Base-by-base conservation (phyloP, 2,888 invertebrate species). In the Drosophila pegasa region DNA sequence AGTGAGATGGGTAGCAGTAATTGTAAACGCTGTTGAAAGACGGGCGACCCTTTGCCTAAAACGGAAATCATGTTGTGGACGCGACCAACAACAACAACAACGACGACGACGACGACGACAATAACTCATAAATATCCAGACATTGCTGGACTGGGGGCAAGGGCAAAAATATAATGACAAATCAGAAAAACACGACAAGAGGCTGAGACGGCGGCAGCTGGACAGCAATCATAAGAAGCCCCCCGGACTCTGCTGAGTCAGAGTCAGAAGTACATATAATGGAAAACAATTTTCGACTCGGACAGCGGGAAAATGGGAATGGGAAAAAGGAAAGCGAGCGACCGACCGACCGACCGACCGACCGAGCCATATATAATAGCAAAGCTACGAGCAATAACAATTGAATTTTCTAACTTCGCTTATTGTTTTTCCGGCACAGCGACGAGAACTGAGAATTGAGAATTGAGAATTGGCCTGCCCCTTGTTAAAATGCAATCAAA, bases 401-500 rank as follows among this genome's bases (percentile, higher is more conserved):
- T 87, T 87, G 87, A 87, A 85, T 85, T 87, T 85, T 78, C 85
- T 83, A 85, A 83, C 66, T 85, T 77, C 73, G 82, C 86, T 83
- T 82, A 87, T 82, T 82, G 82, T 87, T 82, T 82, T 81, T 81
- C 68, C 81, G 76, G 61, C 66, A 60, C 52, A 59, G 41, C 41
- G 41, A 3, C 14, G 82, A 43, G 51, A 59, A 69, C 10, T 27
- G 73, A 81, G 45, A 87, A 87, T 82, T 87, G 82, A 43, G 51
- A 59, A 69, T 16, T 27, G 73, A 81, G 45, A 87, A 87, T 82
- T 87, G 82, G 81, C 87, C 87, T 75, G 59, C 56, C 79, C 75
- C 79, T 85, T 85, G 88, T 87, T 82, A 87, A 82, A 82, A 85
- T 87, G 86, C 82, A 82, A 82, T 82, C 88, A 82, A 87, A 85